phyloP scores from a whole-genome alignment of 2,113 vertebrate species.

The Neolamprologus devosi region DNA sequence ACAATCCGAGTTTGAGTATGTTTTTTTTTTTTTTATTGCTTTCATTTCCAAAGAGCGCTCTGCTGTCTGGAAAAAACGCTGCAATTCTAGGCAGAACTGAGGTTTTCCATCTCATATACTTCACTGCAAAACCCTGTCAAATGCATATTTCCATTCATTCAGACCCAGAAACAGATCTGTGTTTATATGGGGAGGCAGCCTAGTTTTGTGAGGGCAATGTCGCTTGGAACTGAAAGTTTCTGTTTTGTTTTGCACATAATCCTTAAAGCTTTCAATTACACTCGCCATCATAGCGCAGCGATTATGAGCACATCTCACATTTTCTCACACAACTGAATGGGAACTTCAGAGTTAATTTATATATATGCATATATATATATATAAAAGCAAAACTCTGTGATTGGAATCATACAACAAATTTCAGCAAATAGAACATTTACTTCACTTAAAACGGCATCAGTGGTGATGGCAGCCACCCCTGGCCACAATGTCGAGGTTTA shows the following conservation, averaged over 20 bases:
- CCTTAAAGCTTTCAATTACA: conserved; percentile 60
- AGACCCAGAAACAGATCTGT: conserved; percentile 33
- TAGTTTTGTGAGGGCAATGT: conserved; percentile 21
- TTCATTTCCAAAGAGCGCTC: conserved; percentile 68
- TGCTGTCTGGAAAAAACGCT: conserved; percentile 19
- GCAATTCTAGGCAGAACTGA: conserved; percentile 21
- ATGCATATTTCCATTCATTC: conserved; percentile 50
- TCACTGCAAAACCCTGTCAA: conserved; percentile 46
- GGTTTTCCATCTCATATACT: conserved; percentile 39
- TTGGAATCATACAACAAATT: conserved; percentile 32
- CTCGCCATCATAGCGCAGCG: conserved; percentile 35
- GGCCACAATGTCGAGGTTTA: conserved; percentile 2
- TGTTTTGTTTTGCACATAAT: conserved; percentile 38
- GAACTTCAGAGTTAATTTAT: not conserved
- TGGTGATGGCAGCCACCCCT: conserved; percentile 35
- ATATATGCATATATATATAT: not conserved
- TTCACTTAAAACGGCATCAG: conserved; percentile 39
- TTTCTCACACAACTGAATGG: conserved; percentile 14
- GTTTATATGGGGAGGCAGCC: conserved; percentile 23
- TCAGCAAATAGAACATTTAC: conserved; percentile 38
- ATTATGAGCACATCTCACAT: conserved; percentile 33
- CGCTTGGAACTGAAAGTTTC: conserved; percentile 56
- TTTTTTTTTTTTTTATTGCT: conserved; percentile 73
- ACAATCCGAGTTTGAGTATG: conserved; percentile 17
- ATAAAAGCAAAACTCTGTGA: not conserved